Conservation (phyloP, 2,888 invertebrate species). For the Thereva nobilitata region DNA sequence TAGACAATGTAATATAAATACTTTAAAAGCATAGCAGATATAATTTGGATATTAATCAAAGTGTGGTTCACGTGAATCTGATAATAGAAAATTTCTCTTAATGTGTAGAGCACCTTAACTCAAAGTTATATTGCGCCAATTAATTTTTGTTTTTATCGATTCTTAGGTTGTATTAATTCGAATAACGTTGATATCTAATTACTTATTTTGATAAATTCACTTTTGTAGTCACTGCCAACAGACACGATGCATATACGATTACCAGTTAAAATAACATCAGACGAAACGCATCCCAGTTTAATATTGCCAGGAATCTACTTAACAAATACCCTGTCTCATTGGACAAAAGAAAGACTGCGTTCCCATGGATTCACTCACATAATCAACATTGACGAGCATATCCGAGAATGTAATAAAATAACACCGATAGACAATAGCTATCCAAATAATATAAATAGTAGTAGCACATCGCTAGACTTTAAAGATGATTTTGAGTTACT, state of each 20-base stretch:
- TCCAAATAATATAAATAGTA: constrained; percentile 13
- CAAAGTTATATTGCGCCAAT: no score
- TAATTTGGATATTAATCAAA: no score
- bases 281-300: constrained; percentile 23
- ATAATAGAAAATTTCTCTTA: no score
- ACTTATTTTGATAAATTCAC: no score
- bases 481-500: constrained; percentile 47
- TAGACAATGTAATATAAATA: background rate
- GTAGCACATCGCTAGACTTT: constrained; percentile 37
- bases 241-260: constrained; percentile 20
- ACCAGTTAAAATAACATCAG: constrained; percentile 1
- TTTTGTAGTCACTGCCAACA: constrained; percentile 25
- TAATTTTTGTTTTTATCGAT: no score
- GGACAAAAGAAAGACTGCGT: constrained; percentile 48
- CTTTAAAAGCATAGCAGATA: no score
- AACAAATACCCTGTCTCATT: constrained; percentile 45
- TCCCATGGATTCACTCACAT: constrained; percentile 49
- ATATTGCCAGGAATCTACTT: constrained; percentile 50
- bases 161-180: no score
- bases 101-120: no score
- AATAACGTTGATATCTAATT: no score
- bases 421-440: no score
- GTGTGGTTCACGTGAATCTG: no score
- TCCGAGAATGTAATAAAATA: constrained; percentile 26
- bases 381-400: constrained; percentile 50